These are phyloP conservation scores for Rattus rattus DNA, from an alignment of 2,113 vertebrate genomes.

Conservation along the genomic window DNA sequence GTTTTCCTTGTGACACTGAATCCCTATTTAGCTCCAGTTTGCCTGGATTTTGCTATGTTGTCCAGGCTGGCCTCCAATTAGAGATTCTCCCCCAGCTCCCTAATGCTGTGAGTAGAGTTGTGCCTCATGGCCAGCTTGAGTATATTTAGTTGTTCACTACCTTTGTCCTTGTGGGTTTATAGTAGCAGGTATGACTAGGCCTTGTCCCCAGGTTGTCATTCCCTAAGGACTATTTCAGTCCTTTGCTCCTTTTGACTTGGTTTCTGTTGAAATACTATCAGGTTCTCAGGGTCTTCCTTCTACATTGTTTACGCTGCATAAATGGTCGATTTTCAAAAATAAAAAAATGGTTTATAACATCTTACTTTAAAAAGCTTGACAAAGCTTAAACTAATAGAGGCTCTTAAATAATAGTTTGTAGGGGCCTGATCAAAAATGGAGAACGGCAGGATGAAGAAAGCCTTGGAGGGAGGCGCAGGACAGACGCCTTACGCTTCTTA, in stretches of 20 bases:
- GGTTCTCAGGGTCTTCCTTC: neutral
- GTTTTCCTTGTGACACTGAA: neutral
- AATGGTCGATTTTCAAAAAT: slow-evolving; percentile 43
- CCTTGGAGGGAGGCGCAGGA: slow-evolving; percentile 94
- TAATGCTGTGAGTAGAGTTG: neutral
- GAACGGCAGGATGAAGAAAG: slow-evolving; percentile 98
- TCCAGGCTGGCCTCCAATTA: neutral
- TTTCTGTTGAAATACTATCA: neutral
- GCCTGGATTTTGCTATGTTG: neutral
- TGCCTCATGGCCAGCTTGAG: neutral
- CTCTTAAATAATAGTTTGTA: slow-evolving; percentile 89
- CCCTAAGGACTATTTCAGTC: neutral
- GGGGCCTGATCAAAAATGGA: slow-evolving; percentile 97
- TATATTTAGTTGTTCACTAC: neutral
- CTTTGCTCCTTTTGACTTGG: slow-evolving; percentile 8
- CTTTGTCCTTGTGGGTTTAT: neutral
- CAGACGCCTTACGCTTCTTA: slow-evolving; percentile 95
- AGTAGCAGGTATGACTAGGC: neutral
- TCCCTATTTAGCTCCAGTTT: neutral
- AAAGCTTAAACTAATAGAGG: slow-evolving; percentile 55
- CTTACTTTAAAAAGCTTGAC: slow-evolving; percentile 23
- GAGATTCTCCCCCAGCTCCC: neutral
- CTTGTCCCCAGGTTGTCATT: neutral
- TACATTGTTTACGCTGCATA: neutral
- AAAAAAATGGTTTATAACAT: slow-evolving; percentile 1